Conservation (phyloP, 2,888 invertebrate species). For the Apamea epomidion region DNA sequence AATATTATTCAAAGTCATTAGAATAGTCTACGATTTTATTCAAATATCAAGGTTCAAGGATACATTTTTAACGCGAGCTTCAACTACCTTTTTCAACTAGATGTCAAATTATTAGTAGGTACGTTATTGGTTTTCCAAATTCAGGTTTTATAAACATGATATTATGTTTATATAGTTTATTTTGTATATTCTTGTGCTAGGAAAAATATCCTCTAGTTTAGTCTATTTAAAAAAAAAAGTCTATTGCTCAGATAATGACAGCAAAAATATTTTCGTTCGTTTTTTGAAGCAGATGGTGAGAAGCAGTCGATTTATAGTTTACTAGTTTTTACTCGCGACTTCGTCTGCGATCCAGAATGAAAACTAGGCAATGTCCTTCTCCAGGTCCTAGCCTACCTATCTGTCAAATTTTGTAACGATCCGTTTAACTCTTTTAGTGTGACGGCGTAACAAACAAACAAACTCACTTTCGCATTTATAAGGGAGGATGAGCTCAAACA, state of each 20-base stretch:
- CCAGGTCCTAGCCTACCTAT: background rate
- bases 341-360: background rate
- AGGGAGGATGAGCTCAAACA: background rate
- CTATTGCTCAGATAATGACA: no score
- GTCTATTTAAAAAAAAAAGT: background rate
- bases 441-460: background rate
- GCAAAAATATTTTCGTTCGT: background rate
- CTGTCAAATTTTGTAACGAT: background rate
- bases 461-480: background rate
- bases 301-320: background rate
- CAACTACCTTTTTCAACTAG: background rate
- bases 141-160: no score
- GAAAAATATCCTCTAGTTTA: background rate
- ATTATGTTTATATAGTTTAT: no score
- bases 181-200: background rate
- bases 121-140: no score
- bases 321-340: no score
- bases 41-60: constrained; percentile 32
- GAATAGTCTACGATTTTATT: constrained; percentile 17
- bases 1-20: constrained; percentile 27
- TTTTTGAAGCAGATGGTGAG: background rate
- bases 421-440: background rate
- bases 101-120: background rate
- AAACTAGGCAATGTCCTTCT: background rate
- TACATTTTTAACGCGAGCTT: background rate